These are phyloP conservation scores for Atractosteus spatula DNA, from an alignment of 2,113 vertebrate genomes.

Conservation along the genomic window DNA sequence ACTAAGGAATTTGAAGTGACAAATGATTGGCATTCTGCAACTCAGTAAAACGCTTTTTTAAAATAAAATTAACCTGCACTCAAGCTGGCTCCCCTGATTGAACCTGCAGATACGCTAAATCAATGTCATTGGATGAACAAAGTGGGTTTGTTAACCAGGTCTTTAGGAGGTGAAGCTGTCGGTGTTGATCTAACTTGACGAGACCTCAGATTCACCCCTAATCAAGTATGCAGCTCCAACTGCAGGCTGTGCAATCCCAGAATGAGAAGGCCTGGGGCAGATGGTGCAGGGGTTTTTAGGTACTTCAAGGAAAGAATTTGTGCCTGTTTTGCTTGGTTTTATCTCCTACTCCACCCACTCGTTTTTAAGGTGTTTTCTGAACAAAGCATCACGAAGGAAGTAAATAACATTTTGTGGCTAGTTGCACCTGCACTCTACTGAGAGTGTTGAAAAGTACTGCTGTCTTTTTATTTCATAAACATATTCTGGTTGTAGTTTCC, in stretches of 20 bases:
- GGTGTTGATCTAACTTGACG: not conserved
- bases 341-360: constrained; percentile 41
- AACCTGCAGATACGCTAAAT: not conserved
- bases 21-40: no score
- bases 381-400: no score
- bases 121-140: not conserved
- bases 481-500: no score
- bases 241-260: not conserved
- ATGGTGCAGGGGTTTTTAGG: constrained; percentile 33
- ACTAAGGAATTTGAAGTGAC: not conserved
- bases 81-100: not conserved
- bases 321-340: constrained; percentile 35
- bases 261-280: constrained; percentile 22
- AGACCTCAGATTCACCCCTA: constrained; percentile 6
- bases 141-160: not conserved
- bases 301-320: constrained; percentile 22
- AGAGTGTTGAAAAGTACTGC: no score
- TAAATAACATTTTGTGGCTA: no score
- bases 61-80: not conserved
- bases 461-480: no score
- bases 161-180: not conserved
- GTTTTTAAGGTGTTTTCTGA: no score
- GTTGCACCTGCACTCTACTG: no score
- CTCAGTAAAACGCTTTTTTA: no score
- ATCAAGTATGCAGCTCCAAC: not conserved